phyloP scores from a whole-genome alignment of 1,140 invertebrate species.

The Acromyrmex echinatior region DNA sequence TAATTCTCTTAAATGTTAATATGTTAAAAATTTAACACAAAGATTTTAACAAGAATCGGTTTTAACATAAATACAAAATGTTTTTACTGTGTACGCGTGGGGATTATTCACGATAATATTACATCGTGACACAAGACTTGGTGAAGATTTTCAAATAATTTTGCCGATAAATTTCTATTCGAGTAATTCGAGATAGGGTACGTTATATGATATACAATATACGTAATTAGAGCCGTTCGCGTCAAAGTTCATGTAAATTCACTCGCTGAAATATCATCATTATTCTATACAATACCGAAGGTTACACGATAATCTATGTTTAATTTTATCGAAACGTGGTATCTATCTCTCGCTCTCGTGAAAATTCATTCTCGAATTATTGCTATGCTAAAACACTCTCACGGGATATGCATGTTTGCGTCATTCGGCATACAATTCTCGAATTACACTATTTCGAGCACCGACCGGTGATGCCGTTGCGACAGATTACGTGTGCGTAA shows the following conservation, averaged over 20 bases:
- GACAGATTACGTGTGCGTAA: conserved; percentile 68
- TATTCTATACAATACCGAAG: neutral
- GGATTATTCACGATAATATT: too few relatives aligned
- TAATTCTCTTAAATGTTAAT: too few relatives aligned
- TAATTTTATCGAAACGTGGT: conserved; percentile 7
- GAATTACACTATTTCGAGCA: conserved; percentile 50
- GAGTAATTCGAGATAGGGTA: neutral
- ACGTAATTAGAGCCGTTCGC: neutral
- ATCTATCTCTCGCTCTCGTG: neutral
- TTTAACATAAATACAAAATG: too few relatives aligned
- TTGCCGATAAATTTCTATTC: neutral
- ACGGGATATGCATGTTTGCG: neutral
- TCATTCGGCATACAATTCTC: conserved; percentile 1
- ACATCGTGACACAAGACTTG: neutral
- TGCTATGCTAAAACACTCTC: neutral
- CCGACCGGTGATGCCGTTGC: conserved; percentile 63
- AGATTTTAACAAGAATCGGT: too few relatives aligned
- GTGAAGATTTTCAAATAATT: neutral
- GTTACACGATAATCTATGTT: conserved; percentile 6
- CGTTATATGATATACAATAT: neutral
- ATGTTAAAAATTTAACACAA: too few relatives aligned
- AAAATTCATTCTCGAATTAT: conserved; percentile 9
- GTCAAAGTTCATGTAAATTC: conserved; percentile 3
- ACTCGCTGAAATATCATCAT: conserved; percentile 15
- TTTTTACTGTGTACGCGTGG: too few relatives aligned